phyloP scores from a whole-genome alignment of 2,113 vertebrate species.

The Zosterops pallidus region DNA sequence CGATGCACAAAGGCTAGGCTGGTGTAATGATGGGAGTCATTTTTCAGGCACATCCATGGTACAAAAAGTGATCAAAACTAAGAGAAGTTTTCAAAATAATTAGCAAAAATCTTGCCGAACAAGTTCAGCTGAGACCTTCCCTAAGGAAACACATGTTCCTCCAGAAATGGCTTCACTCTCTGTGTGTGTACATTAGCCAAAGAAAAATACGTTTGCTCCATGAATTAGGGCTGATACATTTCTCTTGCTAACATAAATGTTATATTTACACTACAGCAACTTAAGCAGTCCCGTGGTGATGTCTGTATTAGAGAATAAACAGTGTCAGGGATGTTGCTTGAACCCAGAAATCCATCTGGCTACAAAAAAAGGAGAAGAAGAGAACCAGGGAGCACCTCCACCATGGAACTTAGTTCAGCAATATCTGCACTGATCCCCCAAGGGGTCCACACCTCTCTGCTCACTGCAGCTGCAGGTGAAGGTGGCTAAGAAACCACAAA shows the following conservation, averaged over 20 bases:
- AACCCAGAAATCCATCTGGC: not conserved
- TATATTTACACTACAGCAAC: not conserved
- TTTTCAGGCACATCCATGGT: not conserved
- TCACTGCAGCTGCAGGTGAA: rapidly evolving
- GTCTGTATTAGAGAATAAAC: not conserved
- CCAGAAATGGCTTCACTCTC: not conserved
- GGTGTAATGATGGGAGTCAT: not conserved
- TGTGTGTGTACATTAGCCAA: not conserved
- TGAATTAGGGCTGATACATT: not conserved
- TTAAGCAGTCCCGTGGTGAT: not conserved
- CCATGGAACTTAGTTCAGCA: not conserved
- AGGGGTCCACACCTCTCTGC: not conserved
- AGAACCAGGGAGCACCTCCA: not conserved
- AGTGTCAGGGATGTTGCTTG: rapidly evolving
- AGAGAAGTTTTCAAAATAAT: not conserved
- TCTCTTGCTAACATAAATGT: not conserved
- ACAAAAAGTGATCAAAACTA: not conserved
- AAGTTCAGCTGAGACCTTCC: not conserved
- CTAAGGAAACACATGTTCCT: not conserved
- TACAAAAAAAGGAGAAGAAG: not conserved
- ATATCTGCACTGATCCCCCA: not conserved
- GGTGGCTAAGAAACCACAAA: not conserved
- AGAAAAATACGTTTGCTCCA: not conserved
- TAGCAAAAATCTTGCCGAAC: not conserved
- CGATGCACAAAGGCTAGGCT: not conserved